phyloP scores from a whole-genome alignment of 2,888 invertebrate genomes.

The Thalpophila matura region DNA sequence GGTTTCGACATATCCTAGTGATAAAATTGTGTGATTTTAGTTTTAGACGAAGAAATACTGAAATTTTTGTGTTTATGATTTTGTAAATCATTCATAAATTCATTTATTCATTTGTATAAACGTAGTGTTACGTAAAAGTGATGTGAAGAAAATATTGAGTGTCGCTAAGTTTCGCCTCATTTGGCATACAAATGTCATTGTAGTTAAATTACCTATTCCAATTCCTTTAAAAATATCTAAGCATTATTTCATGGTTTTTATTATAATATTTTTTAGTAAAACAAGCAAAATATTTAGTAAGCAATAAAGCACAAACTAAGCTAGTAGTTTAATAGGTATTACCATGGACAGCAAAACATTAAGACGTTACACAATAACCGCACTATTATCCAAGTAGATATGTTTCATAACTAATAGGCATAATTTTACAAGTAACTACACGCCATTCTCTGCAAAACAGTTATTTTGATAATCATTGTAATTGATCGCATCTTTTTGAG shows the following conservation, averaged over 20 bases:
- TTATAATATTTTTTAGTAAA: too few relatives aligned
- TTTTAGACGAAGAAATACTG: background rate
- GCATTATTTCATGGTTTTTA: too few relatives aligned
- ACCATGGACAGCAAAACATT: constrained; percentile 20
- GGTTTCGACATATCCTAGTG: constrained; percentile 53
- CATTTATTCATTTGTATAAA: too few relatives aligned
- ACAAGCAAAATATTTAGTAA: background rate
- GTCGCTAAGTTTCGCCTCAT: too few relatives aligned
- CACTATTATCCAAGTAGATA: constrained; percentile 11
- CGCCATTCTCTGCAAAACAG: constrained; percentile 28
- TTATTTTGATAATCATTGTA: constrained; percentile 51
- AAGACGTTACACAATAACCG: constrained; percentile 43
- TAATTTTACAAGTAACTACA: constrained; percentile 42
- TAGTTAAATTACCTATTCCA: too few relatives aligned
- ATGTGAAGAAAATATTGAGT: too few relatives aligned
- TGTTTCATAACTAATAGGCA: constrained; percentile 53
- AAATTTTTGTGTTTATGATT: too few relatives aligned
- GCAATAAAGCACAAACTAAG: background rate
- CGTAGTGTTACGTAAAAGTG: too few relatives aligned
- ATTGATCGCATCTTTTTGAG: constrained; percentile 34
- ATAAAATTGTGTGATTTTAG: constrained; percentile 21
- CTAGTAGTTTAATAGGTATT: background rate
- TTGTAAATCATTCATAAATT: too few relatives aligned
- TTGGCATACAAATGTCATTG: too few relatives aligned
- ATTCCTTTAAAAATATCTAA: too few relatives aligned